These are phyloP conservation scores for Erethizon dorsatum DNA, from an alignment of 2,797 vertebrate genomes.

Conservation along the genomic window DNA sequence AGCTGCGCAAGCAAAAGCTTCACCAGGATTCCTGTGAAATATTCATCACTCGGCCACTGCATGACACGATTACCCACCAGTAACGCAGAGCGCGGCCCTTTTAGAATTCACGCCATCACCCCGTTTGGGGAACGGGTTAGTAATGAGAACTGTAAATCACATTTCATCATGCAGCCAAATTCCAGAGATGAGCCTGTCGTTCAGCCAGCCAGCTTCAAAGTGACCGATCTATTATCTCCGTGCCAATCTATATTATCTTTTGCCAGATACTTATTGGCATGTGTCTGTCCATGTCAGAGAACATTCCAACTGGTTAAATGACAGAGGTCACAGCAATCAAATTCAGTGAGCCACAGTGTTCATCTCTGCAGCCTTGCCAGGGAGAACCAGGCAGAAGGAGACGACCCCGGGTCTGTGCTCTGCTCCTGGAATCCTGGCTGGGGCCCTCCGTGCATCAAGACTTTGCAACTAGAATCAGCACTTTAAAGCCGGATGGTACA, in stretches of 20 bases:
- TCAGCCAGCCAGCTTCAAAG: background rate
- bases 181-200: background rate
- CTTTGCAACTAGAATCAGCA: background rate
- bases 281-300: conserved; percentile 60
- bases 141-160: conserved; percentile 57
- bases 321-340: conserved; percentile 26
- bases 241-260: background rate
- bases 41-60: background rate
- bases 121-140: background rate
- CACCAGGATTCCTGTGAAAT: conserved; percentile 30
- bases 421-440: background rate
- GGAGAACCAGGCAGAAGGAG: too few species aligned
- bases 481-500: background rate
- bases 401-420: background rate
- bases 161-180: background rate
- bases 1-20: conserved; percentile 38
- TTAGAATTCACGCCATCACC: background rate
- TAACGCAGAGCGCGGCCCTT: conserved; percentile 31
- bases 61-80: background rate
- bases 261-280: conserved; percentile 11
- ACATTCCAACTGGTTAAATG: background rate
- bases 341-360: fast-evolving
- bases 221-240: conserved; percentile 3
- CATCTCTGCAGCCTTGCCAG: background rate
- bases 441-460: fast-evolving